Base-by-base conservation (phyloP, 1,140 invertebrate species). In the Bombus waltoni region DNA sequence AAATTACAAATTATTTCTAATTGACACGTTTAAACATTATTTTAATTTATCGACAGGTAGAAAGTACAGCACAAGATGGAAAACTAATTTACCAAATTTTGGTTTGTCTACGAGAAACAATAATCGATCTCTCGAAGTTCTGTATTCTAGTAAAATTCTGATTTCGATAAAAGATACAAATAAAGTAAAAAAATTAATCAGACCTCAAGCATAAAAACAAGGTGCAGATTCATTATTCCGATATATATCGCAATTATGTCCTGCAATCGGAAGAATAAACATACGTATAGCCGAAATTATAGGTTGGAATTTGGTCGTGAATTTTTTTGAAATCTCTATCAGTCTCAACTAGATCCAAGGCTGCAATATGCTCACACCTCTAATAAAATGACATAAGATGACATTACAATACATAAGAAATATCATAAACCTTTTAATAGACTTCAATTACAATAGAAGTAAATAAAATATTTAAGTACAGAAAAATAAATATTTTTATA, bases 401-500 rank as follows among this genome's bases (percentile, higher is more conserved):
- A 53, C 13, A 40, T 40, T 40, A 40, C 1, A n/a, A 28, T 38
- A 25, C 10, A 32, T 38, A 28, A 15, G 11, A 15, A 72, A 15
- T n/a, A 18, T 42, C 28, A 40, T 42, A 44, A n/a, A 71, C 3
- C 6, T 35, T 65, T 40, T 15, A 28, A 15, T 47, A 62, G 35
- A 38, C 25, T 44, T 35, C 0, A 57, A 40, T 75, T 76, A 76
- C 28, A 76, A 42, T 42, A 42, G 32, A 53, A 57, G 6, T 9
- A n/a, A 53, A 28, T 40, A 40, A 73, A 72, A 18, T 59, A 73
- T 32, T 6, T 44, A 42, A 44, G 28, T 44, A 73, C 68, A 77
- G 28, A 83, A 83, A 76, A 83, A 77, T 68, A 83, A 76, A 83
- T 68, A 83, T 57, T 76, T 75, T 68, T 83, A 9, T 40, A 47